Evolutionary conservation across 2,888 invertebrate genomes (phyloP), one percentile per base, ranked within the genome.

Genomic region (Halocaridina rubra): DNA sequence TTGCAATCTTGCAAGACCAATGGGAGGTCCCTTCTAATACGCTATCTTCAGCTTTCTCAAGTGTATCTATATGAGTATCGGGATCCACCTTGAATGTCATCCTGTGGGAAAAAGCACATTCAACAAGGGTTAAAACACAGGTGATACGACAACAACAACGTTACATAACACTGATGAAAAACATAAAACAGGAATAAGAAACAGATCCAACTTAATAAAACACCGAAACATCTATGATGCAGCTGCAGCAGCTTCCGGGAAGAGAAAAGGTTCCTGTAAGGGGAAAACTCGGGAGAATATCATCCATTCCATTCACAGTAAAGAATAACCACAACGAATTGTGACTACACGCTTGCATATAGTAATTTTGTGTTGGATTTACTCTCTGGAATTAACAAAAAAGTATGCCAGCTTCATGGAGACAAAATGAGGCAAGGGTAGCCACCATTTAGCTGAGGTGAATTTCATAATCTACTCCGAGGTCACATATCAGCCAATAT

Each of bases 1-100:
- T 98, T 93, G 97, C 97, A 94, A 98, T 97, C 95, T 98, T 98
- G 95, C 97, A 97, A 93, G 98, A 98, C 98, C 98, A 98, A 94
- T 98, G 98, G 92, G 98, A 98, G 91, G 98, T 98, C 93, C 98
- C 98, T 93, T 98, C 98, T 92, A 98, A 96, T 93, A 98, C 98
- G 93, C 96, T 95, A 93, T 95, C 96, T 94, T 98, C 96, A 92
- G 97, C 97, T 93, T 97, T 97, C 93, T 97, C 97, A 93, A 98
- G 95, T 93, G 96, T 96, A 94, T 97, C 97, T 93, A 97, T 96
- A 94, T 97, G 97, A 93, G 96, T 96, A 93, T 97, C 97, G 93
- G 97, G 96, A 93, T 97, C 97, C 95, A 97, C 96, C 94, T 95
- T 94, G 95, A 97, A 97, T 93, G 97, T 97, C 93, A 96, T 96